phyloP scores from a whole-genome alignment of 2,113 vertebrate species.

The Tragelaphus strepsiceros region DNA sequence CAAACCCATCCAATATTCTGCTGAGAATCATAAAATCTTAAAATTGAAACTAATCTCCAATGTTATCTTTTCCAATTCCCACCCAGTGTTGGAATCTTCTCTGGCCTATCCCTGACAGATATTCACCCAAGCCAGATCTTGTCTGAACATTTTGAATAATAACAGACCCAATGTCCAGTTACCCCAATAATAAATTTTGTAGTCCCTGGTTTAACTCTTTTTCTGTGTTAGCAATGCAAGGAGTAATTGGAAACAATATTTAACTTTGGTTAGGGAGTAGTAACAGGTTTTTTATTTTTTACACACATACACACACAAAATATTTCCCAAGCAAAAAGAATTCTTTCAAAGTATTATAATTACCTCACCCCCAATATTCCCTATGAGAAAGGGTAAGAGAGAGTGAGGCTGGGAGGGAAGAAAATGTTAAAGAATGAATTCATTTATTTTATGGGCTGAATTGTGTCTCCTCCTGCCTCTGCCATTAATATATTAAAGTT shows the following conservation, averaged over 20 bases:
- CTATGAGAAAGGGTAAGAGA: background rate
- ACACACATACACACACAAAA: background rate
- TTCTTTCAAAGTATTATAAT: conserved; percentile 1
- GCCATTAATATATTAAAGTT: background rate
- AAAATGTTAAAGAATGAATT: background rate
- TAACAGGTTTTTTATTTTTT: background rate
- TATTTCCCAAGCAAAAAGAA: background rate
- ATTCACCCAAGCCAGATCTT: background rate
- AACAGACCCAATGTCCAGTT: background rate
- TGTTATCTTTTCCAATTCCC: background rate
- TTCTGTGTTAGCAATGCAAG: background rate
- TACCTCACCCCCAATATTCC: background rate
- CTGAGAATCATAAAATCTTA: background rate
- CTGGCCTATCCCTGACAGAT: background rate
- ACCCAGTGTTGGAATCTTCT: background rate
- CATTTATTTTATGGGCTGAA: background rate
- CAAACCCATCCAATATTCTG: background rate
- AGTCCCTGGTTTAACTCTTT: background rate
- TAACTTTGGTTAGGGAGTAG: background rate
- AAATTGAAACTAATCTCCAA: conserved; percentile 13
- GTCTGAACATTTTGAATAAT: background rate
- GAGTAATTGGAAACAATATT: conserved; percentile 6
- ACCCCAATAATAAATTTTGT: background rate
- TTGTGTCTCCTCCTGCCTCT: background rate
- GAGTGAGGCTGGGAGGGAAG: background rate